Base-by-base conservation (phyloP, 2,797 vertebrate genomes). In the Eulemur albifrons region DNA sequence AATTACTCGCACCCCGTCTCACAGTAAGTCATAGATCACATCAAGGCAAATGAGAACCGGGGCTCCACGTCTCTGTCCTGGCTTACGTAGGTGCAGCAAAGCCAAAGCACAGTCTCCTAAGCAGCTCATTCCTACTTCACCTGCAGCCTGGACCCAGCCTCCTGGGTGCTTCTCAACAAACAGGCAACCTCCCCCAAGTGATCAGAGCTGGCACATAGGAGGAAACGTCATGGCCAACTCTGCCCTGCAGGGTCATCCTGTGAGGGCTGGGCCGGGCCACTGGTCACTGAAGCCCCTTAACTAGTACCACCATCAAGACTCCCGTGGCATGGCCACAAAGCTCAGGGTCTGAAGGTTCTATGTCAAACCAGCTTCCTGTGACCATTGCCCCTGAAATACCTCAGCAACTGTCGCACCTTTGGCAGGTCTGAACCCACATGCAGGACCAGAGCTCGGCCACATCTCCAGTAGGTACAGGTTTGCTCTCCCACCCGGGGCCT, bases 191-290 rank as follows among this genome's bases (percentile, higher is more conserved):
- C 20, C 0, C 13, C 40, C 14, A 2, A 48, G 45, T 32, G 38
- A 12, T 0, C 6, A 7, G 30, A 14, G 25, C 25, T 7, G 35
- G 32, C 13, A 4, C 3, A 3, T 7, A 38, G 57, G 27, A 20
- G 8, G 15, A 65, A n/a, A n/a, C 7, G 3, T 0, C 6, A 59
- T 6, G 0, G 4, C 32, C 32, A 14, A 52, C 2, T 8, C 4
- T 32, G 20, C 10, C 5, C 21, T 1, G 7, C 0, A 4, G 50
- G 8, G 10, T 75, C 32, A 20, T 12, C 38, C 57, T 88, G 25
- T 4, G 32, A 89, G 10, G 14, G 40, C 4, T 15, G 27, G 45
- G 9, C 23, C 50, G 43, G 25, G 32, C 18, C 54, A 43, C 87
- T 50, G 17, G 57, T 79, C 38, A 11, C 48, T 10, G 21, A 38